Conservation (phyloP, 2,888 invertebrate genomes). For the Melinaea marsaeus region DNA sequence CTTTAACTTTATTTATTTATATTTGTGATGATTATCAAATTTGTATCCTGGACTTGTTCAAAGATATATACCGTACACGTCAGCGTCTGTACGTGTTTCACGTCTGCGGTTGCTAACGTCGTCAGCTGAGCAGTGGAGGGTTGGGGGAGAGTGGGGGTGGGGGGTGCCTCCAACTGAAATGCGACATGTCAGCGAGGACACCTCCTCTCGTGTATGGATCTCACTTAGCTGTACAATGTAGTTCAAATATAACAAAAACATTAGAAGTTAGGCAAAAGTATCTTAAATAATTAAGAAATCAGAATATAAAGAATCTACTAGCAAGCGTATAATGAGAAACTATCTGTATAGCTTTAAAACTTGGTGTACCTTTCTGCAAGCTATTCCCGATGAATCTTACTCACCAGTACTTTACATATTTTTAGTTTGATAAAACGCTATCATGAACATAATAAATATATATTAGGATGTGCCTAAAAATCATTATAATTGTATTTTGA, state of each 20-base stretch:
- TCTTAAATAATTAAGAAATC: no score
- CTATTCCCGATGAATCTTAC: no score
- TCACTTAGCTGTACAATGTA: neutral
- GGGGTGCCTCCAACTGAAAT: conserved; percentile 76
- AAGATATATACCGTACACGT: conserved; percentile 36
- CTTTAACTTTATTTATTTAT: neutral
- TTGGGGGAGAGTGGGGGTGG: conserved; percentile 40
- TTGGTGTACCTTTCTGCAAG: no score
- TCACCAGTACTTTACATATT: no score
- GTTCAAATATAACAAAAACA: neutral
- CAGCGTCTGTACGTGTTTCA: conserved; percentile 65
- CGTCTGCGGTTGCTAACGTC: conserved; percentile 77
- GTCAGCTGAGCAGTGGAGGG: conserved; percentile 53
- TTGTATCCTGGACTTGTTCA: neutral
- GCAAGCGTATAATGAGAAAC: no score
- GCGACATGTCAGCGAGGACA: conserved; percentile 71
- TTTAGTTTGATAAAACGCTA: no score
- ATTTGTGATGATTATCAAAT: neutral
- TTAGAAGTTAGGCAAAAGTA: neutral
- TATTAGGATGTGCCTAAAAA: no score
- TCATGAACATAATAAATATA: no score
- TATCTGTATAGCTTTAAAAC: no score
- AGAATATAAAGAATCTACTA: no score
- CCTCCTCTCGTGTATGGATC: conserved; percentile 45
- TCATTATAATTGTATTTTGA: no score